Conservation (phyloP, 23 tunicate species). For the Styela plicata region DNA sequence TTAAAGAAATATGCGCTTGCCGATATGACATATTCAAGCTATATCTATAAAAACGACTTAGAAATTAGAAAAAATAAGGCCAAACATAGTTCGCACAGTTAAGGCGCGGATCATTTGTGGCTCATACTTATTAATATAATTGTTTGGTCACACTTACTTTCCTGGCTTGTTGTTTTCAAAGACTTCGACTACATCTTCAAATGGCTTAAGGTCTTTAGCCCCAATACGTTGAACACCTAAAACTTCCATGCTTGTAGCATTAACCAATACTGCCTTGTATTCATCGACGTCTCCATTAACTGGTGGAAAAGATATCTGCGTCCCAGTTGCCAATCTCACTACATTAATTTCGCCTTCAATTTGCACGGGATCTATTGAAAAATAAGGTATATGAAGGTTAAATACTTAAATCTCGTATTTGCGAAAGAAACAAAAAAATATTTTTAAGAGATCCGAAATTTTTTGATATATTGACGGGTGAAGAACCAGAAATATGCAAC, state of each 20-base stretch:
- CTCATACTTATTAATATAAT: not conserved
- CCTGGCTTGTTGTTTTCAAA: conserved; percentile 7
- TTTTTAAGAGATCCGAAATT: too few relatives aligned
- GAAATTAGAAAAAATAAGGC: too few relatives aligned
- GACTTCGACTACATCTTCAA: not conserved
- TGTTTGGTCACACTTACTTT: conserved; percentile 31
- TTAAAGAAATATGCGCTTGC: too few relatives aligned
- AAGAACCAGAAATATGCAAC: too few relatives aligned
- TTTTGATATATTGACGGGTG: too few relatives aligned
- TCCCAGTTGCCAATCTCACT: not conserved
- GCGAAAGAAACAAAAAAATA: too few relatives aligned
- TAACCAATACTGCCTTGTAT: not conserved
- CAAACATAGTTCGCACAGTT: too few relatives aligned
- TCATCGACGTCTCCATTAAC: not conserved
- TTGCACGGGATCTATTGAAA: not conserved
- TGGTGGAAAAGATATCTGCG: not conserved
- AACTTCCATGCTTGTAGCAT: not conserved
- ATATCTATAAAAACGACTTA: too few relatives aligned
- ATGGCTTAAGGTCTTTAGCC: not conserved
- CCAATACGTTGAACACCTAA: not conserved
- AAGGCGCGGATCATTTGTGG: not conserved
- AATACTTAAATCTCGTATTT: not conserved
- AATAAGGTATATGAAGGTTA: not conserved
- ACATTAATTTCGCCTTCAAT: not conserved
- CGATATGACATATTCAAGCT: too few relatives aligned